Evolutionary conservation across 2,797 vertebrate genomes (phyloP).

Genomic region (Ammospiza maritima): DNA sequence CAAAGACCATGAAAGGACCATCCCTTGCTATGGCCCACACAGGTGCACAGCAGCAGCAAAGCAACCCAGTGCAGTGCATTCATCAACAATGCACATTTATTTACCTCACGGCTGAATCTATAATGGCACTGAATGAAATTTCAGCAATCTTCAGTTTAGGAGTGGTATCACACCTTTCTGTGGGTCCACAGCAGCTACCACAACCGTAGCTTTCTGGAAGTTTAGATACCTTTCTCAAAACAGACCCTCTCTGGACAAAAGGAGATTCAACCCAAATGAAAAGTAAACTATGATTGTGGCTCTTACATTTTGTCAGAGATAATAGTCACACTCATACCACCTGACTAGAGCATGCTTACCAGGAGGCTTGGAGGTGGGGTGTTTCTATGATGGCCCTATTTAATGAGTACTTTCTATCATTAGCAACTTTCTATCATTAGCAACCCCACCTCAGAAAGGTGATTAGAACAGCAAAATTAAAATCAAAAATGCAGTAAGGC

Average conservation of each 20-base stretch:
- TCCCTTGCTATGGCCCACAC: background rate
- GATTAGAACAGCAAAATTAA: background rate
- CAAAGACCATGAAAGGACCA: fast-evolving
- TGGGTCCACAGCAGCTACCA: background rate
- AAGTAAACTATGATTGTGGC: background rate
- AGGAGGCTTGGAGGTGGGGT: background rate
- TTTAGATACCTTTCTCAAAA: background rate
- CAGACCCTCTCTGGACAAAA: background rate
- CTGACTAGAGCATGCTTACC: background rate
- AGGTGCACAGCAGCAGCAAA: background rate
- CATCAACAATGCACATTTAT: background rate
- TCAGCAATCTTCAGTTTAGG: background rate
- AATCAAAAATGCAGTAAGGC: background rate
- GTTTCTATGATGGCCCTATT: background rate
- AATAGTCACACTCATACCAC: background rate
- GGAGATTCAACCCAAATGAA: background rate
- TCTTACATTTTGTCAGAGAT: background rate
- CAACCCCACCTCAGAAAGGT: background rate
- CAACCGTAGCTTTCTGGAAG: background rate
- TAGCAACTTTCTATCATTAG: background rate
- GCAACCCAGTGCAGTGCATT: background rate
- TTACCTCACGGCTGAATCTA: background rate
- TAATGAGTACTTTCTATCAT: background rate
- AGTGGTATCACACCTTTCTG: background rate
- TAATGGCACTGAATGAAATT: background rate